Evolutionary conservation across 1,140 invertebrate genomes (phyloP), one percentile per base, ranked within the genome.

Genomic region (Halotydeus destructor): DNA sequence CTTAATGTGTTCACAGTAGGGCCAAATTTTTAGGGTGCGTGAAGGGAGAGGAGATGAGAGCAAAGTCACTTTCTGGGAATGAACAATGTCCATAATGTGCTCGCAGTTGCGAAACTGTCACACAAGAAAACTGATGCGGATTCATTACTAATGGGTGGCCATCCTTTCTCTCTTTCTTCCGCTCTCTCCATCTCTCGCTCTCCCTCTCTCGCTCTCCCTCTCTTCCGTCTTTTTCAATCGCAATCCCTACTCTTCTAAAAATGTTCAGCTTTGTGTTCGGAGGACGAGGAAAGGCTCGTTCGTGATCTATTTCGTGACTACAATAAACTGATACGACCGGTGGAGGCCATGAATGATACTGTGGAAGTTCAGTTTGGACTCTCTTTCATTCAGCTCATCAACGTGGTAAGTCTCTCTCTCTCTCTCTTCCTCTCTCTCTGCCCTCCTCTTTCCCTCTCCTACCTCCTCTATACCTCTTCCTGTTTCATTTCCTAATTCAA

Each of bases 311-410:
- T 99, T 67, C 74, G 84, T 55, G 88, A 89, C 47, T 99, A 98
- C 71, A 98, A 98, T 66, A 91, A 93, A 58, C 74, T 99, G 34
- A 96, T 98, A 59, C 73, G 94, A 54, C 94, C 94, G 26, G 93
- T 98, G 44, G 76, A 84, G 61, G 89, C 94, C 60, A 88, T 91
- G 74, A 93, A 83, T 50, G 79, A 93, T 62, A 91, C 86, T 60
- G 82, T 98, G 44, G 77, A 84, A 60, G 86, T 99, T 46, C 69
- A 77, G 55, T 97, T 98, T 63, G 86, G 85, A 46, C 70, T 98
- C 38, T 88, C 89, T 47, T 86, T 99, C 58, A 88, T 97, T 50
- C 89, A 98, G 65, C 75, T 98, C 46, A 98, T 99, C 63, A 96
- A 91, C 62, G 85, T 98, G 66, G 93, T 97, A 71, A 75, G 82